These are phyloP conservation scores for Caenorhabditis latens DNA, from an alignment of 1,140 invertebrate species.

Conservation along the genomic window DNA sequence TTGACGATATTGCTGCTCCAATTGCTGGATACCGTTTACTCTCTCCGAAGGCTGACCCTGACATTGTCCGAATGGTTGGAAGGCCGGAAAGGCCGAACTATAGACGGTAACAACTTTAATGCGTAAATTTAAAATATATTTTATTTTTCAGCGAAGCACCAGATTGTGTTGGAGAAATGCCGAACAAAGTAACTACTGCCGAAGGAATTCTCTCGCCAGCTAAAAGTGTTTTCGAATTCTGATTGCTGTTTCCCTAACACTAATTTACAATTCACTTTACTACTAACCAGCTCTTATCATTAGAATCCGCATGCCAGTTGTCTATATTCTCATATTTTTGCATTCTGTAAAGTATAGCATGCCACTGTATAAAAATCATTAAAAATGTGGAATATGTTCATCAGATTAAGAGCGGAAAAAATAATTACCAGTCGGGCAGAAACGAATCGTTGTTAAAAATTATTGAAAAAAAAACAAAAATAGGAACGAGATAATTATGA, in stretches of 20 bases:
- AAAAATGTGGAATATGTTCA: not conserved
- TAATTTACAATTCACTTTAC: too few species aligned
- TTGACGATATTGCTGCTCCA: constrained; percentile 69
- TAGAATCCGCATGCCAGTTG: too few species aligned
- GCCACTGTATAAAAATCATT: not conserved
- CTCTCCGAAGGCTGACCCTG: constrained; percentile 73
- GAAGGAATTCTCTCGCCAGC: constrained; percentile 26
- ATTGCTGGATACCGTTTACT: constrained; percentile 74
- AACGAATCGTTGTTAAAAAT: not conserved
- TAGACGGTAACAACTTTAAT: constrained; percentile 17
- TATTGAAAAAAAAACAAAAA: not conserved
- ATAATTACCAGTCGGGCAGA: not conserved
- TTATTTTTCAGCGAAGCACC: constrained; percentile 55
- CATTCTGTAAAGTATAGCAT: constrained; percentile 20
- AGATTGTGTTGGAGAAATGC: constrained; percentile 59
- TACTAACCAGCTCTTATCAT: too few species aligned
- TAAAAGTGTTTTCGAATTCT: constrained; percentile 35
- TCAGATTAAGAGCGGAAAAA: not conserved
- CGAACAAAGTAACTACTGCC: constrained; percentile 1
- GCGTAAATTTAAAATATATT: not conserved
- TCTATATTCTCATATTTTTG: not conserved
- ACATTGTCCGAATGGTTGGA: constrained; percentile 70
- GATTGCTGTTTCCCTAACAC: not conserved
- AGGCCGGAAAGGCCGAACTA: constrained; percentile 59
- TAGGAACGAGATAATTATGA: not conserved